Percentiles rank a stretch among this genome's conserved stretches.
Conservation (phyloP, 1,140 invertebrate genomes). For the Drosophila serrata region DNA sequence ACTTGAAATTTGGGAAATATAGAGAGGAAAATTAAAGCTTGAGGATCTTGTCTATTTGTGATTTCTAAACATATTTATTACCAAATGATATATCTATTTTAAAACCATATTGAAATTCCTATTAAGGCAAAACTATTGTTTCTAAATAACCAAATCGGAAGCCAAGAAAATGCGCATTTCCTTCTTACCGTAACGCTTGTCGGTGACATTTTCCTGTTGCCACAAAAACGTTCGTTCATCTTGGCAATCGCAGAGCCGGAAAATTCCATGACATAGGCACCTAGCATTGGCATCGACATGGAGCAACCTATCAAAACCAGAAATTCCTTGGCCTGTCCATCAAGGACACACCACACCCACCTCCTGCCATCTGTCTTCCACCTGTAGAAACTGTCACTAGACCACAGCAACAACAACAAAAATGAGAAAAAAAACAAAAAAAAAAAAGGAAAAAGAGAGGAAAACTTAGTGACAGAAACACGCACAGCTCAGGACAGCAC, state of each 20-base stretch:
- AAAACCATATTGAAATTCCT: too few relatives aligned
- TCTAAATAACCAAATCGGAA: not conserved
- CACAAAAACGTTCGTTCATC: conserved; percentile 18
- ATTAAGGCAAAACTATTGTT: not conserved
- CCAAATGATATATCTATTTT: not conserved
- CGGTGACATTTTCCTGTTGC: conserved; percentile 1
- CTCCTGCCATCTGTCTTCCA: conserved; percentile 40
- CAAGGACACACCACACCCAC: conserved; percentile 23
- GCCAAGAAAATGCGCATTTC: conserved; percentile 2
- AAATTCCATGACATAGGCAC: conserved; percentile 25
- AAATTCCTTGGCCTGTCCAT: conserved; percentile 42
- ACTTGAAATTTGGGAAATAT: not conserved
- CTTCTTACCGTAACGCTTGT: not conserved
- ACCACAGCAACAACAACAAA: not conserved
- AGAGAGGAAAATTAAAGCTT: not conserved
- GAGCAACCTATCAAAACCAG: conserved; percentile 32
- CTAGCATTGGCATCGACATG: conserved; percentile 3
- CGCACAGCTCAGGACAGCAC: conserved; percentile 24
- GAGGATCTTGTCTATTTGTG: too few relatives aligned
- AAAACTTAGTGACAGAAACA: conserved; percentile 62
- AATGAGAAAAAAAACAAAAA: not conserved
- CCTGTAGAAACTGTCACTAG: conserved; percentile 49
- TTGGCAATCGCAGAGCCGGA: conserved; percentile 13
- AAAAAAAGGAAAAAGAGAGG: not conserved
- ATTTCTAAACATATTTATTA: not conserved